These are phyloP conservation scores for Oreocharis arfaki DNA, from an alignment of 2,113 vertebrate genomes.

Conservation along the genomic window DNA sequence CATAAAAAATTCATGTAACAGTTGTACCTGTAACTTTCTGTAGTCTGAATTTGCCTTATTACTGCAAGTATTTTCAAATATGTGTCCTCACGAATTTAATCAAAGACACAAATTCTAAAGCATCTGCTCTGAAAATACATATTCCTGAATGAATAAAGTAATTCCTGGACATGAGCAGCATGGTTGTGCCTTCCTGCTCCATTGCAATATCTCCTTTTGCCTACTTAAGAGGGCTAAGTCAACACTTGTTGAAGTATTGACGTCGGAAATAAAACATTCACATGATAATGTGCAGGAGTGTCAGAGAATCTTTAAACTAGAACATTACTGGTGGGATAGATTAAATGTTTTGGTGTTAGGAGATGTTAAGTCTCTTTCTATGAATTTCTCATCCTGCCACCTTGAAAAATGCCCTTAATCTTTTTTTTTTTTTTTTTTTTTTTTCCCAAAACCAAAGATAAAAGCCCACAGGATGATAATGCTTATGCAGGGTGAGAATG, in stretches of 20 bases:
- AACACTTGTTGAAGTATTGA: background rate
- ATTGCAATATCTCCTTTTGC: background rate
- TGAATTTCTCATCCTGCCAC: background rate
- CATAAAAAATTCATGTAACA: background rate
- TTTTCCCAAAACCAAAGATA: background rate
- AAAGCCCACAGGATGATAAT: background rate
- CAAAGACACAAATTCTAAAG: background rate
- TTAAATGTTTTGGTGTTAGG: background rate
- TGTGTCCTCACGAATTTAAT: background rate
- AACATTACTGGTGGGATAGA: background rate
- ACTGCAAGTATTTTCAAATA: background rate
- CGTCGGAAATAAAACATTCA: background rate
- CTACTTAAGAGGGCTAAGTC: background rate
- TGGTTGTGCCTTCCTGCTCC: background rate
- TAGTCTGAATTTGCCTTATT: background rate
- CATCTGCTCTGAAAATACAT: background rate
- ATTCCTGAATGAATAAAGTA: background rate
- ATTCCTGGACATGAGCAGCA: background rate
- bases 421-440: background rate
- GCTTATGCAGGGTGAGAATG: background rate
- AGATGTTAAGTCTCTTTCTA: background rate
- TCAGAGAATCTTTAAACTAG: rapidly evolving
- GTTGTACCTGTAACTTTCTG: background rate
- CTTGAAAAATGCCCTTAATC: background rate
- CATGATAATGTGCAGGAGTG: rapidly evolving